phyloP scores from a whole-genome alignment of 2,113 vertebrate genomes.

The Pseudorasbora parva region DNA sequence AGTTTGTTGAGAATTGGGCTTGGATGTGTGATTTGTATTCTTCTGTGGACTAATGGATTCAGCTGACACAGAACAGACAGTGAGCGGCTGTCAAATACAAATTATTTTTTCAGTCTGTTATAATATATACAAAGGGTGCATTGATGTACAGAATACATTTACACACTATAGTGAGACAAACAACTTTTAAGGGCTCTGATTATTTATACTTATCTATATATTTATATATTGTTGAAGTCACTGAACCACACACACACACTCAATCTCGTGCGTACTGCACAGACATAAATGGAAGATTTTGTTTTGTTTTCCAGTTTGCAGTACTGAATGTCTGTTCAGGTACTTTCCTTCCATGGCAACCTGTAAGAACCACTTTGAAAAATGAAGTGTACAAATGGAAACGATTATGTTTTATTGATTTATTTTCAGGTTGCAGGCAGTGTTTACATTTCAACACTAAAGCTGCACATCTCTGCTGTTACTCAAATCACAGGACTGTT shows the following conservation, averaged over 20 bases:
- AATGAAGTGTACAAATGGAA: background rate
- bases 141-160: no score
- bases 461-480: no score
- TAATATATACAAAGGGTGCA: background rate
- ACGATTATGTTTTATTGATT: no score
- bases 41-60: background rate
- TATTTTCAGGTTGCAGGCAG: background rate
- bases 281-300: background rate
- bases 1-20: no score
- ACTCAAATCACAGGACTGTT: no score
- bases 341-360: background rate
- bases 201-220: background rate
- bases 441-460: no score
- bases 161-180: background rate
- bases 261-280: background rate
- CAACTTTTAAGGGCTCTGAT: background rate
- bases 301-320: background rate
- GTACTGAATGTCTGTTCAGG: background rate
- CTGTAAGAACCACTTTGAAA: background rate
- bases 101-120: no score
- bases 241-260: background rate
- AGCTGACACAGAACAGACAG: background rate
- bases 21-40: background rate
- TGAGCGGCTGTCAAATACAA: no score
- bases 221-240: background rate